Base-by-base conservation (phyloP, 1,140 invertebrate species). In the Drosophila ambigua region DNA sequence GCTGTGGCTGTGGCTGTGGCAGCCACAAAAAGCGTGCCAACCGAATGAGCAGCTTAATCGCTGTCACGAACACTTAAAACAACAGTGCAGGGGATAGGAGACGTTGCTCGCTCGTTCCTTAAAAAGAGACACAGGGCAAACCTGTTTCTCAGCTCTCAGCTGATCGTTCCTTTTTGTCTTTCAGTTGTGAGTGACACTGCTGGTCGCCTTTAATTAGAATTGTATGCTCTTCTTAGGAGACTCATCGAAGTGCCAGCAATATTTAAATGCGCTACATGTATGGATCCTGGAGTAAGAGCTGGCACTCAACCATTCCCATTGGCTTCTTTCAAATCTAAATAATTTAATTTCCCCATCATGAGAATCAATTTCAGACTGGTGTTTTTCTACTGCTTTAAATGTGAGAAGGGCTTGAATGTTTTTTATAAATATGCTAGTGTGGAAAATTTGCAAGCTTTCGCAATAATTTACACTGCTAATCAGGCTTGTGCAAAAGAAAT, bases 11-110 rank as follows among this genome's bases (percentile, higher is more conserved):
- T 8, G 31, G 31, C 31, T 35, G 31, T 11, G 4, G 35, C 35
- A 13, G 35, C 54, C 43, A 49, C 53, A 74, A 65, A 71, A 65
- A 64, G 78, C 78, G 78, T 80, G 78, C 78, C 78, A 81, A 66
- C 39, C 74, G 78, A 76, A 75, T 80, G 78, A 80, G 69, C 78
- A 77, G 74, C 66, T 81, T 80, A 80, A 80, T 80, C 72, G 78
- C 43, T 43, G 57, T 52, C 73, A 51, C 55, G 72, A 65, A 63
- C 78, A 61, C 67, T 75, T 81, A 80, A 77, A 58, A 72, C 46
- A 59, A 23, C 68, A 69, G 39, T 72, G 67, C 48, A 20, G 52
- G 48, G 39, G 54, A 24, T 24, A 24, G 23, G 23, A 24, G 23
- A 24, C 23, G 23, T 4, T 24, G 3, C 23, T 24, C 23, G 11